These are phyloP conservation scores for Apodemus agrarius DNA, from an alignment of 2,797 vertebrate species.

Conservation along the genomic window DNA sequence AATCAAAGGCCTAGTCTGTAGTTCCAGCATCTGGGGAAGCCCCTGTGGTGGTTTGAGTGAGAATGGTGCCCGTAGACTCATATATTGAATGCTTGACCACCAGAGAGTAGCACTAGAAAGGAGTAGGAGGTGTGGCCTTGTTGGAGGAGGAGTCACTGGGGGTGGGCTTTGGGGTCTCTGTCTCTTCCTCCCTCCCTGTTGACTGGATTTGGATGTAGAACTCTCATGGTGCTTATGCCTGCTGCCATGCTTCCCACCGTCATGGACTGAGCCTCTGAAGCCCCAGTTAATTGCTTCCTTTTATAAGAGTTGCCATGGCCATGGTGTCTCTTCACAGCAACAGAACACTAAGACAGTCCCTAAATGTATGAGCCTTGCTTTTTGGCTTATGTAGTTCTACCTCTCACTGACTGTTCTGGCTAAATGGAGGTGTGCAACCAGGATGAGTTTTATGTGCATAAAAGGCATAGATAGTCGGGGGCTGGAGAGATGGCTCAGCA, in stretches of 20 bases:
- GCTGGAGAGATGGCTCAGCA: too few relatives aligned
- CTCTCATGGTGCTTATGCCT: not conserved
- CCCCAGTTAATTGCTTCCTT: not conserved
- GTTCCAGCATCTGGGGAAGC: not conserved
- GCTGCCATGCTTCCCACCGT: not conserved
- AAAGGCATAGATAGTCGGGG: not conserved
- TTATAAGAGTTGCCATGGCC: not conserved
- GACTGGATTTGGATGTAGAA: not conserved
- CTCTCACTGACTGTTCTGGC: not conserved
- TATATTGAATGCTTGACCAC: not conserved
- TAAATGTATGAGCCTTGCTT: not conserved
- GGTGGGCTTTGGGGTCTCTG: not conserved
- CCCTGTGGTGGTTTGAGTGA: not conserved
- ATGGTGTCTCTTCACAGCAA: not conserved
- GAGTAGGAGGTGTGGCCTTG: not conserved
- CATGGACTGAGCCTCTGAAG: not conserved
- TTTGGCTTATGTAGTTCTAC: not conserved
- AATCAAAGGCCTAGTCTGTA: not conserved
- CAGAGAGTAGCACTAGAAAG: not conserved
- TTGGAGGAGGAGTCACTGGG: not conserved
- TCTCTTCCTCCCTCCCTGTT: not conserved
- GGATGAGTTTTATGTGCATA: not conserved
- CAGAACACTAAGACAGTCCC: not conserved
- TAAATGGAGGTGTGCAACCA: not conserved
- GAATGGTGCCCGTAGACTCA: not conserved